Conservation (phyloP, 92 coral and sea anemone species). For the Blastomussa wellsi region DNA sequence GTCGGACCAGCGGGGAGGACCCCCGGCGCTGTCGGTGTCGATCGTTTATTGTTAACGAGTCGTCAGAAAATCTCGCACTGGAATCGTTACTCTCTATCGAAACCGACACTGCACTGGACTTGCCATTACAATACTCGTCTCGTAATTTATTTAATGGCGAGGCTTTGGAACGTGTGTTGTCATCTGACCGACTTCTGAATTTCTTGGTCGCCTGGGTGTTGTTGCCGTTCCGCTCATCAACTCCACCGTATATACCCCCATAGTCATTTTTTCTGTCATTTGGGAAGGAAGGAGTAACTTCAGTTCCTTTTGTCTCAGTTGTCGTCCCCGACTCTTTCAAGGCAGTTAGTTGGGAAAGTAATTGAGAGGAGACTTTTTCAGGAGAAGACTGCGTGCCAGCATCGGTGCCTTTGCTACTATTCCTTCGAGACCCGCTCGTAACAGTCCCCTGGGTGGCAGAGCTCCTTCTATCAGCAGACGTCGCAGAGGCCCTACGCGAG, state of each 20-base stretch:
- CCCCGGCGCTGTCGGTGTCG: constrained; percentile 75
- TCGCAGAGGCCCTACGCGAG: constrained; percentile 26
- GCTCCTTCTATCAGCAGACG: constrained; percentile 10
- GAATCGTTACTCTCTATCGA: constrained; percentile 71
- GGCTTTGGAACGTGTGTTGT: constrained; percentile 9
- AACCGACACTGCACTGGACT: constrained; percentile 35
- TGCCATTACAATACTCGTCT: constrained; percentile 28
- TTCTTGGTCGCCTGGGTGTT: neutral
- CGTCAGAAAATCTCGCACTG: constrained; percentile 70
- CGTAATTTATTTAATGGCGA: constrained; percentile 12
- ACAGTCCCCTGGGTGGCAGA: neutral
- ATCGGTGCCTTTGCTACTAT: neutral
- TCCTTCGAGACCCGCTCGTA: neutral
- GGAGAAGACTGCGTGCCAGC: neutral
- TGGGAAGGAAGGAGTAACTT: neutral
- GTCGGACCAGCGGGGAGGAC: constrained; percentile 93
- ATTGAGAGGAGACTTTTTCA: constrained; percentile 4
- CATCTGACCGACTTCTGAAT: neutral
- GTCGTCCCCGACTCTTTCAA: neutral
- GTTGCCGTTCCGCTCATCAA: neutral
- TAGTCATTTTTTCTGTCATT: neutral
- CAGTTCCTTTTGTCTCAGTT: neutral
- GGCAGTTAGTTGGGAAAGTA: constrained; percentile 12
- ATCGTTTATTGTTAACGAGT: constrained; percentile 67
- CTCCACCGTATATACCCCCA: neutral